phyloP scores from a whole-genome alignment of 30 jellyfish, hydroid and myxozoan species.

The Kudoa iwatai region DNA sequence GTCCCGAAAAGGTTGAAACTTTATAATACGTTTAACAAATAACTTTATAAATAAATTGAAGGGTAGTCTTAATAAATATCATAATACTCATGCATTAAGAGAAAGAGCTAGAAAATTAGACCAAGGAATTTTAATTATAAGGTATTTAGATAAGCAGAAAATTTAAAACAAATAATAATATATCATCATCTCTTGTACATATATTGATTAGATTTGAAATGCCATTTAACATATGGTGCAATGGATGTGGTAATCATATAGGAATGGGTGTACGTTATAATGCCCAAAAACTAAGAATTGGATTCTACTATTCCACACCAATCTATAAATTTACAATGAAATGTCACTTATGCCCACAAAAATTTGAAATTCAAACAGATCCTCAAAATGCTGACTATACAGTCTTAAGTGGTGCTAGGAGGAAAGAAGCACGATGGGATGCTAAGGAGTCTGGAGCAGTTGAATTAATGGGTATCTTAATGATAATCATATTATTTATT shows the following conservation, averaged over 20 bases:
- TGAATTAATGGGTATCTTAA: constrained; percentile 61
- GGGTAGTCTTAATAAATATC: neutral
- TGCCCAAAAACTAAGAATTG: constrained; percentile 77
- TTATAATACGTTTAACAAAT: too few species aligned
- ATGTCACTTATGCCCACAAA: constrained; percentile 78
- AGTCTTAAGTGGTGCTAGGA: constrained; percentile 55
- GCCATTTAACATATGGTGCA: constrained; percentile 93
- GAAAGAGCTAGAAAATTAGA: neutral
- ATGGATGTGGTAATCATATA: constrained; percentile 75
- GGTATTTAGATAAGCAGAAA: too few species aligned
- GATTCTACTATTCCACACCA: constrained; percentile 74
- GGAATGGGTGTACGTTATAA: constrained; percentile 99
- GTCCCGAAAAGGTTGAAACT: constrained; percentile 37
- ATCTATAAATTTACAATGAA: constrained; percentile 77
- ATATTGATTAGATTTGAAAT: constrained; percentile 28
- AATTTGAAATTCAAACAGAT: constrained; percentile 76
- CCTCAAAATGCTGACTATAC: constrained; percentile 74
- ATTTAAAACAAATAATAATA: too few species aligned
- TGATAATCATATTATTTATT: too few species aligned
- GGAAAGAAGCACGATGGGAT: constrained; percentile 95
- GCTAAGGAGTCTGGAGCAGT: constrained; percentile 65
- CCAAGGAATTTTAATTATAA: neutral
- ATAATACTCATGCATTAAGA: neutral
- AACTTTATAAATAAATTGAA: too few species aligned
- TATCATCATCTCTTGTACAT: too few species aligned